Percentiles rank a stretch among this genome's conserved stretches.
Conservation (phyloP, 2,888 invertebrate genomes). For the Drosophila siamana region DNA sequence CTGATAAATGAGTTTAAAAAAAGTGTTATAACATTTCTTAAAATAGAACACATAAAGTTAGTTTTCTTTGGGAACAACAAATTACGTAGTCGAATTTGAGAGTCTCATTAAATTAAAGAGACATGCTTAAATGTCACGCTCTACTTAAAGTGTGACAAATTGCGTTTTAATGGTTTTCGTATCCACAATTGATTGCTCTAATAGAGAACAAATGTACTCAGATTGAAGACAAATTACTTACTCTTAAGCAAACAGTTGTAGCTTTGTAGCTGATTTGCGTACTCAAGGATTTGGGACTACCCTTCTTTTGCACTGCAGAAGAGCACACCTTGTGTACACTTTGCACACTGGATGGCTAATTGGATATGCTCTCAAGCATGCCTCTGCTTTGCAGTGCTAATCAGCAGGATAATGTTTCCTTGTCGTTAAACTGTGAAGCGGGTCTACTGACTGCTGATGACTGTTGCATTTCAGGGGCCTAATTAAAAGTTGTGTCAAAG, state of each 20-base stretch:
- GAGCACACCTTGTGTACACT: background rate
- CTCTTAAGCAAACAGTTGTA: background rate
- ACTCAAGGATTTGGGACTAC: background rate
- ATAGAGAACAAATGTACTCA: background rate
- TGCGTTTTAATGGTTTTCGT: background rate
- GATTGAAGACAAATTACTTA: slow-evolving; percentile 1
- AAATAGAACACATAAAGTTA: background rate
- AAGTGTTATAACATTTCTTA: background rate
- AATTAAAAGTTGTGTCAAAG: slow-evolving; percentile 59
- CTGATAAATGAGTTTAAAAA: background rate
- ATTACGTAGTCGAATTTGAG: too few species aligned
- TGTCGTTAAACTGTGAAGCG: slow-evolving; percentile 18
- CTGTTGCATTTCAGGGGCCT: slow-evolving; percentile 50
- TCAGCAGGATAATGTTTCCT: slow-evolving; percentile 46
- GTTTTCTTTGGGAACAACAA: too few species aligned
- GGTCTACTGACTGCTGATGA: slow-evolving; percentile 17
- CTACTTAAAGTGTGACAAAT: background rate
- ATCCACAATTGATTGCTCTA: background rate
- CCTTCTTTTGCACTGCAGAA: background rate
- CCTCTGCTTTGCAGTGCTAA: slow-evolving; percentile 28
- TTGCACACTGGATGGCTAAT: slow-evolving; percentile 6
- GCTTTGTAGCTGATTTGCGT: background rate
- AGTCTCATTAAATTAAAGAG: too few species aligned
- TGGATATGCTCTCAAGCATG: slow-evolving; percentile 4
- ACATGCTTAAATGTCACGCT: background rate